phyloP scores from a whole-genome alignment of 2,797 vertebrate species.

The Sebastes wilsoni region DNA sequence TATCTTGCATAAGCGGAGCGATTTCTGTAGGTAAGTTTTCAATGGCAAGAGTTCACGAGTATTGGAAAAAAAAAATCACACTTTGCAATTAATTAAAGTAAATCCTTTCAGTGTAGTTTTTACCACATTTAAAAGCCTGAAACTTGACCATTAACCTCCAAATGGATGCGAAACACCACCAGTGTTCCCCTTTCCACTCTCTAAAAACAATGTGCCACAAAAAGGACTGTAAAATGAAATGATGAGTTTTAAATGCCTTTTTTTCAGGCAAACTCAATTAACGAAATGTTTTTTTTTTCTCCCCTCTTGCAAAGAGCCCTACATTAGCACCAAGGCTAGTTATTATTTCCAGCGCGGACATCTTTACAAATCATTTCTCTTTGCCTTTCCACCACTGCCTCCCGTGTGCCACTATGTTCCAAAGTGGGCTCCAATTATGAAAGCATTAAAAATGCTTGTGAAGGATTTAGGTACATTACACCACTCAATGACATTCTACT shows the following conservation, averaged over 20 bases:
- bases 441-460: conserved; percentile 84
- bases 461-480: conserved; percentile 88
- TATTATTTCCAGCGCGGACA: conserved; percentile 83
- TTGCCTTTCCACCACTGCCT: conserved; percentile 72
- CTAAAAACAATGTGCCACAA: conserved; percentile 82
- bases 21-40: conserved; percentile 60
- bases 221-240: conserved; percentile 86
- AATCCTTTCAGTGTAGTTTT: conserved; percentile 85
- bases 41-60: conserved; percentile 68
- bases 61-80: conserved; percentile 62
- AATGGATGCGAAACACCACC: conserved; percentile 83
- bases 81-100: conserved; percentile 85
- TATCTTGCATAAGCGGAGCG: conserved; percentile 51
- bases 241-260: conserved; percentile 88
- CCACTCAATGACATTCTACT: conserved; percentile 86
- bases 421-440: conserved; percentile 88
- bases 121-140: conserved; percentile 84
- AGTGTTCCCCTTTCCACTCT: conserved; percentile 66
- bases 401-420: conserved; percentile 71
- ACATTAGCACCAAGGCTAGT: conserved; percentile 86
- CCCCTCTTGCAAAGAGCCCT: conserved; percentile 81
- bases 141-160: conserved; percentile 89
- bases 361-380: conserved; percentile 86
- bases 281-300: conserved; percentile 67
- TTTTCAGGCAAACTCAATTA: conserved; percentile 88